These are phyloP conservation scores for Enteromius thamalakanensis DNA, from an alignment of 2,797 vertebrate species.

Conservation along the genomic window DNA sequence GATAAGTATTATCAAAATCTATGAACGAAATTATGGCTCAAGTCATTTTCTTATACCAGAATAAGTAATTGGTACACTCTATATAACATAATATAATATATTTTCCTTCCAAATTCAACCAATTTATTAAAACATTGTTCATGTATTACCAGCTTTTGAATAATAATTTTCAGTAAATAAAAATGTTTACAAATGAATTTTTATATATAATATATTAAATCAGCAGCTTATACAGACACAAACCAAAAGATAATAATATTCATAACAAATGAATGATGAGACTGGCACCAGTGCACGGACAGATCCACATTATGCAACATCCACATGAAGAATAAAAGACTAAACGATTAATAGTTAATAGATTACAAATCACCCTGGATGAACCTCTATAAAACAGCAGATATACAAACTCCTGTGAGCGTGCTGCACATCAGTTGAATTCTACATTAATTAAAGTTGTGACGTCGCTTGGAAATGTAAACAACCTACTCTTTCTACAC, in stretches of 20 bases:
- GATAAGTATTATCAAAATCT: not conserved
- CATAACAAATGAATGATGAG: not conserved
- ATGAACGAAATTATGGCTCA: not conserved
- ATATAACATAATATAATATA: not conserved
- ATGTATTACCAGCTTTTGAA: not conserved
- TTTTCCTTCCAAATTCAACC: not conserved
- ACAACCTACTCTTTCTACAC: not conserved
- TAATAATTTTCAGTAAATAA: not conserved
- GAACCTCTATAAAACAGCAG: not conserved
- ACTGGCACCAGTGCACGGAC: constrained; percentile 8
- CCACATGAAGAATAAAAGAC: constrained; percentile 9
- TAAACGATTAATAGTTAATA: not conserved
- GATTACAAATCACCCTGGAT: not conserved
- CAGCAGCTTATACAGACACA: not conserved
- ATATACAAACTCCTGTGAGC: not conserved
- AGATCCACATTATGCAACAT: not conserved
- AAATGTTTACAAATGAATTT: constrained; percentile 5
- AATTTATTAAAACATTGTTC: not conserved
- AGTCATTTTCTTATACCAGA: not conserved
- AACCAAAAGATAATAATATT: constrained; percentile 3
- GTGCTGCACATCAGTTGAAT: not conserved
- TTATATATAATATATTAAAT: not conserved
- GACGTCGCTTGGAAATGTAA: not conserved
- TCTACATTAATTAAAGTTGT: not conserved
- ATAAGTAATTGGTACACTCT: not conserved